Percentiles rank a stretch among this genome's conserved stretches.
phyloP scores from a whole-genome alignment of 2,113 vertebrate genomes.

The Bothrops jararaca region DNA sequence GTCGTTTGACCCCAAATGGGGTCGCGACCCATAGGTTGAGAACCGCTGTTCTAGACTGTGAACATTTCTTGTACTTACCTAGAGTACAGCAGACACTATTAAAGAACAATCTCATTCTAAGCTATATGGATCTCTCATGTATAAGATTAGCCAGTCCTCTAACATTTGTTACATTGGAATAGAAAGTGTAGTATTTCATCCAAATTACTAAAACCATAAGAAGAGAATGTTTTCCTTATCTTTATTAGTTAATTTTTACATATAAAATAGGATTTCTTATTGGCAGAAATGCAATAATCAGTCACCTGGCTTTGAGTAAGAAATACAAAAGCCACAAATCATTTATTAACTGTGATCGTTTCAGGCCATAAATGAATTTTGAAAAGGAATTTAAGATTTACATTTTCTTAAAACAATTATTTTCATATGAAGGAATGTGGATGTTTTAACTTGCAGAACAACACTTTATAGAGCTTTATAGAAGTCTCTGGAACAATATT shows the following conservation, averaged over 20 bases:
- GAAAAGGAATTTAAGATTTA: slow-evolving; percentile 56
- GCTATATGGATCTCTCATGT: background rate
- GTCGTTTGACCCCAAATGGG: too few species aligned
- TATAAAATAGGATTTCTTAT: slow-evolving; percentile 33
- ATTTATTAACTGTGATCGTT: slow-evolving; percentile 19
- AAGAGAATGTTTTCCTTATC: background rate
- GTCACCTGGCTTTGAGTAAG: slow-evolving; percentile 31
- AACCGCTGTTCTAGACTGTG: background rate
- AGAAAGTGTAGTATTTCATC: background rate
- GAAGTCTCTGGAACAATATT: background rate
- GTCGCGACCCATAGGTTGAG: too few species aligned
- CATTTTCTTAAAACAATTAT: slow-evolving; percentile 45
- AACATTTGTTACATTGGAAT: background rate
- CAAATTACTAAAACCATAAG: background rate
- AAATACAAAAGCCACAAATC: slow-evolving; percentile 37
- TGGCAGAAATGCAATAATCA: slow-evolving; percentile 45
- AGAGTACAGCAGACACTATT: background rate
- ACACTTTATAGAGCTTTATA: background rate
- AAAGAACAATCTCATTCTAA: background rate
- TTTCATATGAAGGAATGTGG: slow-evolving; percentile 32
- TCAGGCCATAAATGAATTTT: slow-evolving; percentile 59
- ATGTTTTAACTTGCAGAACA: slow-evolving; percentile 30
- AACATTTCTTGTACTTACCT: background rate
- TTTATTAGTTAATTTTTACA: slow-evolving; percentile 10
- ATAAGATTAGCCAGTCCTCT: background rate